phyloP scores from a whole-genome alignment of 2,797 vertebrate genomes.

The Myotis daubentonii region DNA sequence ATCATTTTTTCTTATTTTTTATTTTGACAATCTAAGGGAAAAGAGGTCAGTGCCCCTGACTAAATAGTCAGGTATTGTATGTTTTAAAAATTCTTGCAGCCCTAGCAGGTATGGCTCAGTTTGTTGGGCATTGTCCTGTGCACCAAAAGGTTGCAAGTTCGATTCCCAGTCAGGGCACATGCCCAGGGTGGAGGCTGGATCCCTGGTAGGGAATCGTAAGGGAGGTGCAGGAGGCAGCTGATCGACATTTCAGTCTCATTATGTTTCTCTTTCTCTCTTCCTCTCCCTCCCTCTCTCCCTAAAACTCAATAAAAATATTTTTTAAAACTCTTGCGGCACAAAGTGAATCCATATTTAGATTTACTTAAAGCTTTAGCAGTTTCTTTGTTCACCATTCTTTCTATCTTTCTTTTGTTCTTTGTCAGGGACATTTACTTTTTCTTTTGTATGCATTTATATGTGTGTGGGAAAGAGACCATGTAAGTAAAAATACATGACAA shows the following conservation, averaged over 20 bases:
- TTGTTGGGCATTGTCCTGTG: too few species aligned
- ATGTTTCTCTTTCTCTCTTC: background rate
- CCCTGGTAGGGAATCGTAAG: background rate
- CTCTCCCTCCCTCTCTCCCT: background rate
- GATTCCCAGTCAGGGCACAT: background rate
- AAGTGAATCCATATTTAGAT: background rate
- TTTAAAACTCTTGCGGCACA: background rate
- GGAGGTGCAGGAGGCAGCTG: background rate
- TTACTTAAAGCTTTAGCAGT: background rate
- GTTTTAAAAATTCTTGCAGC: background rate
- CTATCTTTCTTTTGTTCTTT: background rate
- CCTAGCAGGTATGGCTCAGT: too few species aligned
- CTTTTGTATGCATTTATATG: background rate
- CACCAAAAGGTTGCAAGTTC: background rate
- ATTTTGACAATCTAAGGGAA: background rate
- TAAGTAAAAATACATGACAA: background rate
- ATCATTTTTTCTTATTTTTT: background rate
- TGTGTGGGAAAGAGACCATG: background rate
- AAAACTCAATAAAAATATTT: background rate
- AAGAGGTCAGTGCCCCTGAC: background rate
- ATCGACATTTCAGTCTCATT: background rate
- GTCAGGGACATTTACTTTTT: background rate
- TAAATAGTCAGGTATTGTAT: background rate
- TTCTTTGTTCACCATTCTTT: background rate
- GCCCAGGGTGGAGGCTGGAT: background rate